phyloP scores from a whole-genome alignment of 2,113 vertebrate species.

The Lasiurus cinereus region DNA sequence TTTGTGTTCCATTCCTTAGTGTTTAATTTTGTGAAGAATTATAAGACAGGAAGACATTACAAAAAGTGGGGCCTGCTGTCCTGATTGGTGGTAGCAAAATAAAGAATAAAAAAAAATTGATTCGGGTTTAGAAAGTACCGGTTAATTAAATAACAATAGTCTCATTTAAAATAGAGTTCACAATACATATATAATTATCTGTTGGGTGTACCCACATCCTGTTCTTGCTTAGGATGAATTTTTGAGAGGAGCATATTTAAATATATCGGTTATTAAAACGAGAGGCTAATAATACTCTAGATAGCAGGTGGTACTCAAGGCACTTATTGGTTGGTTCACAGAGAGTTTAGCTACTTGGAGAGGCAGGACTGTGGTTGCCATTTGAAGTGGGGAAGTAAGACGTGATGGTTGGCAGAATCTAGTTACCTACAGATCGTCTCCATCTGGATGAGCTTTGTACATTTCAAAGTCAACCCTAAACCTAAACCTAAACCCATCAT shows the following conservation, averaged over 20 bases:
- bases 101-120: not conserved
- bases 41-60: not conserved
- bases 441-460: not conserved
- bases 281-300: constrained; percentile 67
- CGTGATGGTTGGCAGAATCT: not conserved
- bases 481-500: not conserved
- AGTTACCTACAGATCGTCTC: not conserved
- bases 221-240: constrained; percentile 59
- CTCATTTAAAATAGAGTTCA: constrained; percentile 26
- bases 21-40: constrained; percentile 1
- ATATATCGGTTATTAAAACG: constrained; percentile 64
- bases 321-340: not conserved
- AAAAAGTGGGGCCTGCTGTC: not conserved
- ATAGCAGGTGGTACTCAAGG: constrained; percentile 22
- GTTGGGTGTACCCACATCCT: constrained; percentile 21
- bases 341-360: not conserved
- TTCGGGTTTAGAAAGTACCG: constrained; percentile 47
- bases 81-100: not conserved
- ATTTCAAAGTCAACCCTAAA: not conserved
- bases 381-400: not conserved
- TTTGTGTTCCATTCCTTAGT: not conserved
- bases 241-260: constrained; percentile 60
- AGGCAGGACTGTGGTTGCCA: not conserved
- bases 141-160: constrained; percentile 1
- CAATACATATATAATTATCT: constrained; percentile 2